Conservation (phyloP, 2,797 vertebrate genomes). For the Notamacropus eugenii region DNA sequence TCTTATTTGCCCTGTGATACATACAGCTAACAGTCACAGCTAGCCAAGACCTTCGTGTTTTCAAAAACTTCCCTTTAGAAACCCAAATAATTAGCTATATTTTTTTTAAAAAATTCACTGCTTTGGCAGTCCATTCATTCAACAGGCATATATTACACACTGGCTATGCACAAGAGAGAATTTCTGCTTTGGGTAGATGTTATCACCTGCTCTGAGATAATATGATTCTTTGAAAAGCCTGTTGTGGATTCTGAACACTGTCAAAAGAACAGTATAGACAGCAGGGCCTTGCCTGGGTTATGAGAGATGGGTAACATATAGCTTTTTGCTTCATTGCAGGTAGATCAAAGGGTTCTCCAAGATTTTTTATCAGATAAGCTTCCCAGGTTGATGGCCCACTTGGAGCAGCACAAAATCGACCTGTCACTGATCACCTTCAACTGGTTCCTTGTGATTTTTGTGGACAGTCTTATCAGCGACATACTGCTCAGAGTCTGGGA, state of each 20-base stretch:
- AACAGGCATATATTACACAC: not conserved
- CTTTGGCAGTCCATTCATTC: not conserved
- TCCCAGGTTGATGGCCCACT: constrained; percentile 90
- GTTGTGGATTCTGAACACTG: not conserved
- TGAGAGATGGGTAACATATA: not conserved
- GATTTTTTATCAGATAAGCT: constrained; percentile 94
- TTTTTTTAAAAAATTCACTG: not conserved
- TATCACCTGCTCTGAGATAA: not conserved
- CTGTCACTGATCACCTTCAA: constrained; percentile 94
- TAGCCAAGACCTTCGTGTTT: not conserved
- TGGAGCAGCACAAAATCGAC: constrained; percentile 89
- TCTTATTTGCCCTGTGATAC: not conserved
- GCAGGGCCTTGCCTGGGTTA: not conserved
- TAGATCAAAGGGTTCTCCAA: constrained; percentile 96
- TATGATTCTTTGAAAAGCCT: not conserved
- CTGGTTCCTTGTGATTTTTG: constrained; percentile 96
- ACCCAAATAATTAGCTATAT: not conserved
- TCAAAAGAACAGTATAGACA: not conserved
- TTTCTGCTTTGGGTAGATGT: not conserved
- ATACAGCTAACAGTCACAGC: not conserved
- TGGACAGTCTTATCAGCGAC: constrained; percentile 93
- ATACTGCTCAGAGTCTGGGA: constrained; percentile 96
- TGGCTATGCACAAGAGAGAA: not conserved
- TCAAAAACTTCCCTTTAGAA: not conserved
- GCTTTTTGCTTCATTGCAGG: constrained; percentile 82